Base-by-base conservation (phyloP, 2,797 vertebrate species). In the Acestrorhynchus altus region DNA sequence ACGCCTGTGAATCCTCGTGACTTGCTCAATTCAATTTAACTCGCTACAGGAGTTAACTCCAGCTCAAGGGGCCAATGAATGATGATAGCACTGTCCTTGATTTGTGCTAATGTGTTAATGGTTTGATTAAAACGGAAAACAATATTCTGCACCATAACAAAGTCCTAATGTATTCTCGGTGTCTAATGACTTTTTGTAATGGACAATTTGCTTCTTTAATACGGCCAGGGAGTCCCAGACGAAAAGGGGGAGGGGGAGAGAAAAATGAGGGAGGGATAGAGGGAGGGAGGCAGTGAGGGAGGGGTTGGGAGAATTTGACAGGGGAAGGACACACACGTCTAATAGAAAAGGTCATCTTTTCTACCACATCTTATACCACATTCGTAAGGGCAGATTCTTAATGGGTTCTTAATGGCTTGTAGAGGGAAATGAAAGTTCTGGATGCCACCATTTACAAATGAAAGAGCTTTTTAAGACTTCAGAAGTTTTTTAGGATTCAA, bases 131-230 rank as follows among this genome's bases (percentile, higher is more conserved):
- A 84, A 84, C 72, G 70, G 75, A 84, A 84, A 84, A 84, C 83
- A 84, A 84, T 84, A 82, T 82, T 82, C 83, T 42, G 69, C 76
- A 78, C 83, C 81, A 82, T 84, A 80, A 84, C 83, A 84, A 84
- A 82, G 83, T 84, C 78, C 80, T 84, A 84, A 84, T 84, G 80
- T 84, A 80, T 84, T 84, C 83, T 82, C 64, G 64, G 78, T 77
- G 74, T 83, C 84, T 85, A 83, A 85, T 85, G 82, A 83, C 82
- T 85, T 85, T 83, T 80, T 60, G 79, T 85, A 85, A 85, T 85
- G 84, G 82, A 83, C 79, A 83, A 85, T 85, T 83, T 85, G 82
- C 84, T 85, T 83, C 80, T 65, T 80, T 85, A 83, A 85, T 83
- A 83, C 77, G 80, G 75, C 79, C 67, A 40, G 81, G 82, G 79